These are phyloP conservation scores for Thecophora atra DNA, from an alignment of 2,888 invertebrate genomes.

Conservation along the genomic window DNA sequence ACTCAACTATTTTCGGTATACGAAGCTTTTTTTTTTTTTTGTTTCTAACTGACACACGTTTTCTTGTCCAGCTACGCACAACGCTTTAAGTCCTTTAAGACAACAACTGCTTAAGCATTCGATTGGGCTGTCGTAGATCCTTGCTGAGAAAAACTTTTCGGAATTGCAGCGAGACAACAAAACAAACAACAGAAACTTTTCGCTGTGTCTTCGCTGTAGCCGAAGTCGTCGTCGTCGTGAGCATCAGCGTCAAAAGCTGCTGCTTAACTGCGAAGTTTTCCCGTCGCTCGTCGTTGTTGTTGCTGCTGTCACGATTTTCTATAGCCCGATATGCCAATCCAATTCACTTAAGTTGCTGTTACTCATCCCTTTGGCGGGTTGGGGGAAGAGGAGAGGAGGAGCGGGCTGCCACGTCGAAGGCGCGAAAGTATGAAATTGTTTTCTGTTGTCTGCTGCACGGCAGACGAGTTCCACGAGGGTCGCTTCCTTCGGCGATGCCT, in stretches of 20 bases:
- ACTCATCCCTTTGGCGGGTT: conserved; percentile 5
- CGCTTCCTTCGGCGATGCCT: neutral
- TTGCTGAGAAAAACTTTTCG: conserved; percentile 35
- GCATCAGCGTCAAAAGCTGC: neutral
- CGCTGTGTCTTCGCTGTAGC: conserved; percentile 12
- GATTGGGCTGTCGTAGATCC: conserved; percentile 51
- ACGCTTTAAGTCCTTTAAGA: conserved; percentile 46
- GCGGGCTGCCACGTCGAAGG: neutral
- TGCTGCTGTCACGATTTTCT: conserved; percentile 2
- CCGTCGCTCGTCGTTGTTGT: conserved; percentile 13
- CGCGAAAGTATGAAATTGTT: conserved; percentile 23
- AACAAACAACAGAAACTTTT: conserved; percentile 16
- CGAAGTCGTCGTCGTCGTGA: neutral
- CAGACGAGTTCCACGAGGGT: neutral
- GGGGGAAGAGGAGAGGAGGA: neutral
- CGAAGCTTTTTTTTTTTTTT: conserved; percentile 7
- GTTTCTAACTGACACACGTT: conserved; percentile 5
- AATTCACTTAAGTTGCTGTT: conserved; percentile 34
- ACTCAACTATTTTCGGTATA: neutral
- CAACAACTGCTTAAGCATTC: conserved; percentile 61
- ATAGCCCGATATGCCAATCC: conserved; percentile 26
- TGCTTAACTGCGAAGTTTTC: conserved; percentile 25
- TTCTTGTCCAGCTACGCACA: conserved; percentile 5
- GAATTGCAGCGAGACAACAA: neutral
- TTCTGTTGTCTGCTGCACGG: neutral